phyloP scores from a whole-genome alignment of 2,113 vertebrate genomes.

The Phylloscopus trochiloides region DNA sequence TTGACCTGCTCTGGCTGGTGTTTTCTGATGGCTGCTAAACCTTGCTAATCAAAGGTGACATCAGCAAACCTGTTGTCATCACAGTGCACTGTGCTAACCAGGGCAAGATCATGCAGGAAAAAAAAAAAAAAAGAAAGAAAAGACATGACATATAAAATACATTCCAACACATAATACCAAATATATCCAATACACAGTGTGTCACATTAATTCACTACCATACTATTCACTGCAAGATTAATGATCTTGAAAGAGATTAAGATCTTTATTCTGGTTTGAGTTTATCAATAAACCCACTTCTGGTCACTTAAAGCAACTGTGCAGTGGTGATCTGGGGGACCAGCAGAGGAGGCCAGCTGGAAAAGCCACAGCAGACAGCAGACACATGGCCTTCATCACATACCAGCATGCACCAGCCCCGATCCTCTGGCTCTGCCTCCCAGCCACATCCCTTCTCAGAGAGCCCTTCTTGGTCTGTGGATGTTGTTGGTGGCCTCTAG shows the following conservation, averaged over 20 bases:
- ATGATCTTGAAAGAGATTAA: neutral
- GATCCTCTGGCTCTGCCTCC: neutral
- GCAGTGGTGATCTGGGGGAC: neutral
- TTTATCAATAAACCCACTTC: neutral
- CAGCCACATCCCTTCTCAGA: neutral
- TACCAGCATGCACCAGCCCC: accelerated
- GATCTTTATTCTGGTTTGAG: neutral
- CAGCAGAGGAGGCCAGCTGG: neutral
- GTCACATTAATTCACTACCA: neutral
- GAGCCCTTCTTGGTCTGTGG: neutral
- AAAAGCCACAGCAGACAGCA: neutral
- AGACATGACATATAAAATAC: neutral
- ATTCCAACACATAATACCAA: neutral
- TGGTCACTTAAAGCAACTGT: neutral
- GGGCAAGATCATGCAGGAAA: neutral
- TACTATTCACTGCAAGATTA: neutral
- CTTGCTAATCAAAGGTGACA: neutral
- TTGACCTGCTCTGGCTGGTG: neutral
- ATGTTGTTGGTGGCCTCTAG: neutral
- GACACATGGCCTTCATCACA: neutral
- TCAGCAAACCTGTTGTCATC: neutral
- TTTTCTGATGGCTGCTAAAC: neutral
- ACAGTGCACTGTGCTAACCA: neutral
- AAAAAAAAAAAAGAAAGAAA: neutral
- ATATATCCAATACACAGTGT: neutral